Base-by-base conservation (phyloP, 2,797 vertebrate genomes). In the Eulemur coronatus region DNA sequence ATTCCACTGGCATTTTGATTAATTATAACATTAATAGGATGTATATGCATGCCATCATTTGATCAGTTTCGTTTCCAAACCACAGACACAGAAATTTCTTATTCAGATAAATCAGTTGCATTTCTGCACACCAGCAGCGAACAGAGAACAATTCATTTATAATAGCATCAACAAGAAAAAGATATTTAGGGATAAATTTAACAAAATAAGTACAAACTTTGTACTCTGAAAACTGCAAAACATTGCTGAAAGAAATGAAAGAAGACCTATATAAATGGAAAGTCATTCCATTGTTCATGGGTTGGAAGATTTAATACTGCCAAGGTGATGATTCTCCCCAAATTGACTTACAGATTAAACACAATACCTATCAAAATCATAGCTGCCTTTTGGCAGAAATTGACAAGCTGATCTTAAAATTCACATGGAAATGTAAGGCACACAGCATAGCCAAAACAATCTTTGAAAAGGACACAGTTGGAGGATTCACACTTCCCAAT, bases 171-270 rank as follows among this genome's bases (percentile, higher is more conserved):
- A 12, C 7, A 79, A 15, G n/a, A 80, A 81, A 22, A 55, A 95
- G 76, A 48, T 33, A 38, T 20, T 72, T 91, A 65, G 7, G 14
- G 86, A 84, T 92, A 82, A 57, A 14, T 75, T 75, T 73, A 79
- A 84, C 67, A 65, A 76, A 57, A 55, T 55, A 90, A 72, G 26
- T 46, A 0, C 17, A 75, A 76, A 55, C 0, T 41, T 78, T 86
- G 30, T 63, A 65, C 33, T 81, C 24, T 43, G 57, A 65, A 97
- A 67, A 89, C 18, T 81, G 41, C 13, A 61, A 57, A 93, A 78
- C 6, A 82, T 52, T 91, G 9, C 72, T 86, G 24, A 67, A 94
- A 73, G 55, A 85, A 65, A 79, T 65, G 76, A 91, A 86, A 95
- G 33, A 85, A 35, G 28, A 50, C 17, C 17, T 67, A 79, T 52